Conservation (phyloP, 2,113 vertebrate genomes). For the Semicossyphus pulcher region DNA sequence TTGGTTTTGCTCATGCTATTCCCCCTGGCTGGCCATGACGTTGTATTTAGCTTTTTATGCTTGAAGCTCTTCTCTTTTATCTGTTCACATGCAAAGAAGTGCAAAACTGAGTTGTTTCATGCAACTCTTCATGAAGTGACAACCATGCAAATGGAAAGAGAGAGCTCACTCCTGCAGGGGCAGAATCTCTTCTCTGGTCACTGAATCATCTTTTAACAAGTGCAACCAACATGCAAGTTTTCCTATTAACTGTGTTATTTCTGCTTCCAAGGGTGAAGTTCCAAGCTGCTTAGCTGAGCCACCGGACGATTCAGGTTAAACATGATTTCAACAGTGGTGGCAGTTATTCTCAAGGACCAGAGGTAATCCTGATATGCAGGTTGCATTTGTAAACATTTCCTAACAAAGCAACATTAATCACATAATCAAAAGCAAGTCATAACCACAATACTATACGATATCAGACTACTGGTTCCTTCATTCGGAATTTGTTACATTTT, state of each 20-base stretch:
- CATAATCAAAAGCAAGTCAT: too few relatives aligned
- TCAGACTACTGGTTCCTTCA: too few relatives aligned
- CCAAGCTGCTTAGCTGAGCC: too few relatives aligned
- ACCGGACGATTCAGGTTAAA: too few relatives aligned
- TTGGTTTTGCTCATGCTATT: background rate
- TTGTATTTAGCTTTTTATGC: background rate
- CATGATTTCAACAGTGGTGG: background rate
- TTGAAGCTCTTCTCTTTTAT: background rate
- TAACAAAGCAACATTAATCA: too few relatives aligned
- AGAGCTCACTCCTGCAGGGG: background rate
- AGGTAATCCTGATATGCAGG: background rate
- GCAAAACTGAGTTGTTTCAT: background rate
- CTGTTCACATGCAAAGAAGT: background rate
- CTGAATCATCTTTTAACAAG: background rate
- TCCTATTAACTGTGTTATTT: background rate
- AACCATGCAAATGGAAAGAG: background rate
- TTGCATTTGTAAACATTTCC: too few relatives aligned
- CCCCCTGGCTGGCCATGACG: background rate
- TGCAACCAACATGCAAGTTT: background rate
- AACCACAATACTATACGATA: too few relatives aligned
- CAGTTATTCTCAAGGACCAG: background rate
- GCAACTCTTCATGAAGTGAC: background rate
- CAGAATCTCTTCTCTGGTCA: background rate
- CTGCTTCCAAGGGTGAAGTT: background rate
- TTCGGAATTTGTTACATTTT: too few relatives aligned